These are phyloP conservation scores for Schlechtendalia chinensis DNA, from an alignment of 1,140 invertebrate genomes.

Conservation along the genomic window DNA sequence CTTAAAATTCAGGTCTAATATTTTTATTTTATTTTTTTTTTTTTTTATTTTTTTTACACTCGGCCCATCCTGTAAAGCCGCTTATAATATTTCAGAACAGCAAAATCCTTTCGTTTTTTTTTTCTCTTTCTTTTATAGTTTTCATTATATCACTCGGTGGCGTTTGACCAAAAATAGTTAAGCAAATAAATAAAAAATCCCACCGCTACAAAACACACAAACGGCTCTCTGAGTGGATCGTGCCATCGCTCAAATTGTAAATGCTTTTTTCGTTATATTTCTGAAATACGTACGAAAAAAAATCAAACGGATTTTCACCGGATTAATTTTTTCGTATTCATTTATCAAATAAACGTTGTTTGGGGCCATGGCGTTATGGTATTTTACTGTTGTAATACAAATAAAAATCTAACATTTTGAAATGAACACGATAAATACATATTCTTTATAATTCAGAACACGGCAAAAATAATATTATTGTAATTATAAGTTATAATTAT, in stretches of 20 bases:
- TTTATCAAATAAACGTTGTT: not conserved
- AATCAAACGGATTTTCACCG: not conserved
- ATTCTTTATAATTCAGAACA: too few relatives aligned
- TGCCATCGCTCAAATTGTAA: not conserved
- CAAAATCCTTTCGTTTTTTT: not conserved
- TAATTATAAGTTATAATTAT: too few relatives aligned
- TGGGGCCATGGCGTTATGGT: too few relatives aligned
- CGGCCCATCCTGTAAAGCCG: not conserved
- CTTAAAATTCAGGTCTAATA: constrained; percentile 21
- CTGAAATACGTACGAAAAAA: not conserved
- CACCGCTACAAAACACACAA: not conserved
- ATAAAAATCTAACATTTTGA: too few relatives aligned
- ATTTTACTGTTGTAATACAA: too few relatives aligned
- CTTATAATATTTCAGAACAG: constrained; percentile 25
- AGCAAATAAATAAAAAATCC: not conserved
- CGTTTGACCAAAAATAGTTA: constrained; percentile 22
- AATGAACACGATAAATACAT: too few relatives aligned
- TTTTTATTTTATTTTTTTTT: not conserved
- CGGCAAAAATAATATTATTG: too few relatives aligned
- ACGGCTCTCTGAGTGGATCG: not conserved
- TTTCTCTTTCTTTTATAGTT: not conserved
- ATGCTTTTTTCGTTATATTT: too few relatives aligned
- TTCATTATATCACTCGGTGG: not conserved
- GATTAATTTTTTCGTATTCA: too few relatives aligned
- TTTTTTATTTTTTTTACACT: too few relatives aligned